Conservation (phyloP, 2,113 vertebrate genomes). For the Oreochromis tanganicae region DNA sequence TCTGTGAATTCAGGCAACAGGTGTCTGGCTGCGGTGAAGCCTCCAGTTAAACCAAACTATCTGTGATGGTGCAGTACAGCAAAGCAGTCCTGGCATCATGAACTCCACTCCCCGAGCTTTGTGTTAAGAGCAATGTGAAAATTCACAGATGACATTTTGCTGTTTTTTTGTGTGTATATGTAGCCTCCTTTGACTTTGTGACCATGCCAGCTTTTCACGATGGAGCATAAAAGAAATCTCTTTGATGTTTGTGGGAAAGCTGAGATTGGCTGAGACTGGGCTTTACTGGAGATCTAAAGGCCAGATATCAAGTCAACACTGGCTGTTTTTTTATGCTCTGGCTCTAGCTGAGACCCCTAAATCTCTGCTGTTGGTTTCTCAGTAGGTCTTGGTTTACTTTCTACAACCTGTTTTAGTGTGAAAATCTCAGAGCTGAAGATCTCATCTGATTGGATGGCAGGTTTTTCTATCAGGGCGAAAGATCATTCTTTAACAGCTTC, state of each 20-base stretch:
- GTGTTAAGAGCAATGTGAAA: background rate
- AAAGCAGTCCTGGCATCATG: background rate
- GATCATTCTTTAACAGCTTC: background rate
- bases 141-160: background rate
- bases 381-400: background rate
- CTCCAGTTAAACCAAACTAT: background rate
- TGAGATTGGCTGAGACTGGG: constrained; percentile 56
- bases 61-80: background rate
- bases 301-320: constrained; percentile 52
- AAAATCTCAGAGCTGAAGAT: background rate
- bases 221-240: constrained; percentile 37
- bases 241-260: constrained; percentile 73
- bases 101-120: background rate
- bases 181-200: background rate
- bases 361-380: background rate
- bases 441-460: background rate
- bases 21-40: constrained; percentile 20
- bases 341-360: constrained; percentile 1
- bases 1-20: constrained; percentile 44
- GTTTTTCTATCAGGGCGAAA: background rate
- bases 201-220: constrained; percentile 39
- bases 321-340: background rate
- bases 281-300: constrained; percentile 60
- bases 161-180: background rate
- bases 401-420: background rate